These are phyloP conservation scores for Chiloscyllium plagiosum DNA, from an alignment of 2,113 vertebrate species.

Conservation along the genomic window DNA sequence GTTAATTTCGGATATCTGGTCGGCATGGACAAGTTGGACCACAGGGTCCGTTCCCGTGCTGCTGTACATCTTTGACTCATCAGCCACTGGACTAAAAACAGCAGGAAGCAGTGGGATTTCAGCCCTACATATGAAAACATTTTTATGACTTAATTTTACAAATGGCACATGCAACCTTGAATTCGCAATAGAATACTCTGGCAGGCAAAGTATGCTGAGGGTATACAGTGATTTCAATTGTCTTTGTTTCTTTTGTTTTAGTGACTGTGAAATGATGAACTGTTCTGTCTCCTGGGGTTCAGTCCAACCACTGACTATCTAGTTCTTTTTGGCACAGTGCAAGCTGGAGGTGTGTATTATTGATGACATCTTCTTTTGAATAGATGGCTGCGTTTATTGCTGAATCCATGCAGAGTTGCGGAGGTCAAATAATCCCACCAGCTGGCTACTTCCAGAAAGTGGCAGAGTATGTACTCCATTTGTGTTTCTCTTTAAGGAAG, in stretches of 20 bases:
- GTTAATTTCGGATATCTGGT: too few relatives aligned
- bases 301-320: neutral
- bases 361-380: conserved; percentile 59
- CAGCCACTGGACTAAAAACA: neutral
- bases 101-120: conserved; percentile 3
- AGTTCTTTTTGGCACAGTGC: neutral
- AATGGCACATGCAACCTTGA: neutral
- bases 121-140: neutral
- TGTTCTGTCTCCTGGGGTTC: neutral
- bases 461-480: conserved; percentile 78
- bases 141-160: neutral
- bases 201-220: neutral
- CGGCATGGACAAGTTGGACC: too few relatives aligned
- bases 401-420: conserved; percentile 97
- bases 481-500: conserved; percentile 42
- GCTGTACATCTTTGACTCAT: too few relatives aligned
- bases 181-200: neutral
- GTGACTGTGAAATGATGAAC: conserved; percentile 8
- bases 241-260: neutral
- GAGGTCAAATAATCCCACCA: conserved; percentile 93
- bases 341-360: conserved; percentile 39
- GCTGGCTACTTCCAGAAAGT: conserved; percentile 94
- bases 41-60: too few relatives aligned
- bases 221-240: neutral
- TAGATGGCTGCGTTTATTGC: conserved; percentile 96